These are phyloP conservation scores for Pseudomyrmex cubaensis DNA, from an alignment of 1,140 invertebrate genomes.

Conservation along the genomic window DNA sequence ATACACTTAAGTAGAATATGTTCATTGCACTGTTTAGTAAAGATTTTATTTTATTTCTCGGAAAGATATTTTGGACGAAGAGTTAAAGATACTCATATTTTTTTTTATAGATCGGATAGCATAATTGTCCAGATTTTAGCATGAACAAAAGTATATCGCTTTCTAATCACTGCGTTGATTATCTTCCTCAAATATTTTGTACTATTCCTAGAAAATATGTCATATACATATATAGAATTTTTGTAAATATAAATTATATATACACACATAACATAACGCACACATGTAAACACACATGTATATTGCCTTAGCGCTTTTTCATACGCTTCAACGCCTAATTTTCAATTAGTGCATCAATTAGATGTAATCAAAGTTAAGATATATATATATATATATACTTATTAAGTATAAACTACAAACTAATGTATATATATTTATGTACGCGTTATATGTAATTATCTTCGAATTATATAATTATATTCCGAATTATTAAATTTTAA, in stretches of 20 bases:
- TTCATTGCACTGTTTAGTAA: neutral
- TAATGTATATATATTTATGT: conserved; percentile 20
- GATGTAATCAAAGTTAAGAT: conserved; percentile 30
- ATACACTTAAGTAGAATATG: neutral
- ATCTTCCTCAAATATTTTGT: conserved; percentile 69
- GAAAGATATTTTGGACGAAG: neutral
- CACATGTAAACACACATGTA: conserved; percentile 56
- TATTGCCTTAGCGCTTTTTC: conserved; percentile 33
- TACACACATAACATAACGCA: conserved; percentile 13
- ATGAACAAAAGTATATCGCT: conserved; percentile 40
- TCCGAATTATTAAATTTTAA: neutral
- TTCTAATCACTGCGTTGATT: conserved; percentile 40
- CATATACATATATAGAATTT: conserved; percentile 58
- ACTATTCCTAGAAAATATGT: conserved; percentile 61
- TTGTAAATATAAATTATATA: conserved; percentile 65
- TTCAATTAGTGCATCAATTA: conserved; percentile 12
- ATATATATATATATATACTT: neutral
- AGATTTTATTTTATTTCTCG: conserved; percentile 18
- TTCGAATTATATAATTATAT: neutral
- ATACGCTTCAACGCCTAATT: conserved; percentile 42
- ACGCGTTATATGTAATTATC: neutral
- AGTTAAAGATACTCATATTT: conserved; percentile 15
- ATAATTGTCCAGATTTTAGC: conserved; percentile 40
- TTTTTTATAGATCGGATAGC: neutral
- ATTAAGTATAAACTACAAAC: too few relatives aligned